Evolutionary conservation across 2,888 invertebrate genomes (phyloP).

Genomic region (Pemphredon lugubris): DNA sequence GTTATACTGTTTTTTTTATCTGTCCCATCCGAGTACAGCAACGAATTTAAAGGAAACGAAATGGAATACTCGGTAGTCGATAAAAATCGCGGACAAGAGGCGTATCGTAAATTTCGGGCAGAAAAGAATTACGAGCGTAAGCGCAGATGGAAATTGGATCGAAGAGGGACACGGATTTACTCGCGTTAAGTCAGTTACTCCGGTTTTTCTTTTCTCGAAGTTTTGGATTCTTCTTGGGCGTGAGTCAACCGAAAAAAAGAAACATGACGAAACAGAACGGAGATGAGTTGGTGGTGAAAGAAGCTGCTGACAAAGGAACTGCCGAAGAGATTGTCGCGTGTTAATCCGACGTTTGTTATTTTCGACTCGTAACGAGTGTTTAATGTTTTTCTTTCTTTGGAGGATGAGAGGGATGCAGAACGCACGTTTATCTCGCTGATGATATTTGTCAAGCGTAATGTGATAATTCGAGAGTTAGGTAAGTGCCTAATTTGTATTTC

Average conservation of each 20-base stretch:
- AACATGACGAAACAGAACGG: slow-evolving; percentile 4
- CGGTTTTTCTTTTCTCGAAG: slow-evolving; percentile 29
- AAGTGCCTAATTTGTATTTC: too few species aligned
- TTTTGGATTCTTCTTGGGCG: slow-evolving; percentile 26
- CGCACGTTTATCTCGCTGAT: too few species aligned
- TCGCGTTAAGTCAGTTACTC: slow-evolving; percentile 28
- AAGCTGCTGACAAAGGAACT: slow-evolving; percentile 41
- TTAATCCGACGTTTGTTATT: not conserved
- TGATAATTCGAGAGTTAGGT: too few species aligned
- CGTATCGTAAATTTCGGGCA: slow-evolving; percentile 40
- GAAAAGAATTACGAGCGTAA: slow-evolving; percentile 57
- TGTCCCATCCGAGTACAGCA: not conserved
- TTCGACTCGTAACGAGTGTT: not conserved
- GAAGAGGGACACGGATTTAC: slow-evolving; percentile 41
- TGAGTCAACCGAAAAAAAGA: slow-evolving; percentile 43
- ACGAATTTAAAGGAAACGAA: not conserved
- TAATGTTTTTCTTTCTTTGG: too few species aligned
- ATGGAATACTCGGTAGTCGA: slow-evolving; percentile 22
- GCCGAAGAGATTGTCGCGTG: slow-evolving; percentile 10
- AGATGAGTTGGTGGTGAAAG: slow-evolving; percentile 19
- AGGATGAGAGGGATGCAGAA: too few species aligned
- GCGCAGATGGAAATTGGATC: slow-evolving; percentile 19
- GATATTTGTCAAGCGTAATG: not conserved
- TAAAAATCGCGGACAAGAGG: slow-evolving; percentile 49
- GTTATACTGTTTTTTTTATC: not conserved